Evolutionary conservation across 2,113 vertebrate species (phyloP), one percentile per base, ranked within the genome.

Genomic region (Prinia subflava): DNA sequence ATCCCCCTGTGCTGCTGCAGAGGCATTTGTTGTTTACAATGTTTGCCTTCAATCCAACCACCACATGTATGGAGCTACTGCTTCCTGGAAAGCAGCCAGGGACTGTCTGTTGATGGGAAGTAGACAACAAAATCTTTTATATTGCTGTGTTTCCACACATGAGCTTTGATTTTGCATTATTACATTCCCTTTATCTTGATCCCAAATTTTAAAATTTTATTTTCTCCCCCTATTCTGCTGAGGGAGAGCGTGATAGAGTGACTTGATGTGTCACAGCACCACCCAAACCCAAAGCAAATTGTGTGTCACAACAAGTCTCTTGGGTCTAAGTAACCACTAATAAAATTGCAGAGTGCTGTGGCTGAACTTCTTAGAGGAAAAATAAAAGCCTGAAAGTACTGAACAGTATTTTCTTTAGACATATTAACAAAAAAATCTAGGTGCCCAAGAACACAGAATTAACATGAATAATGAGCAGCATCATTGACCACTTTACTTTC

Each of bases 11-110:
- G 31, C 47, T 35, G 35, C 41, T 60, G 35, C 25, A 31, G n/a
- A 22, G 39, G 4, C 18, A 49, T 55, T 62, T 55, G 35, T 23
- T 67, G 17, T 47, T 63, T 41, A 16, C 10, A 4, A 1, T 23
- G 6, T 15, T 62, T 35, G 9, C 42, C n/a, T 56, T 55, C 25
- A 41, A n/a, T 33, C n/a, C 4, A 42, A 10, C 31, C 21, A 23
- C 21, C 62, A 33, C 25, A 4, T 0, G 0, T 20, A 20, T 1
- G 8, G 12, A 47, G 79, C 12, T 15, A 25, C 8, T 46, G 15
- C 21, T 67, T 79, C 30, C 22, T 31, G 18, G 18, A 30, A 53
- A 49, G 22, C 4, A 60, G n/a, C 11, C 39, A 52, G 16, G 53
- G 6, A 11, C 35, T 35, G 7, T 49, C 21, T 52, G 52, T 25